These are phyloP conservation scores for Magallana gigas DNA, from an alignment of 1,140 invertebrate genomes.

Conservation along the genomic window DNA sequence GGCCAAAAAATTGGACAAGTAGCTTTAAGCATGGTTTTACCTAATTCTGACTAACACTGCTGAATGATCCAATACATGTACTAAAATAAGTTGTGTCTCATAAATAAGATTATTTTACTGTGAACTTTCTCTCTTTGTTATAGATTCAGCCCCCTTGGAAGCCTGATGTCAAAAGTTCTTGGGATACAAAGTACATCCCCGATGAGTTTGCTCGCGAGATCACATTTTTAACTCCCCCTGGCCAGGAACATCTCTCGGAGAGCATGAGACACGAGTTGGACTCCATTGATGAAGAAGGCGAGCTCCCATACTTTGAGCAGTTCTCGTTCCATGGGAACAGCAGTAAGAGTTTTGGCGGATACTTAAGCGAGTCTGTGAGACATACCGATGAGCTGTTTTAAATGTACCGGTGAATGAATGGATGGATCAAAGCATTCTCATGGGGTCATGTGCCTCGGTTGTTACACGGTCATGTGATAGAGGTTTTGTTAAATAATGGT, in stretches of 20 bases:
- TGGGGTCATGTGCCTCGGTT: constrained; percentile 3
- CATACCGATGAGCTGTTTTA: constrained; percentile 54
- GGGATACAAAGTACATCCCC: constrained; percentile 78
- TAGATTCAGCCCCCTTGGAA: constrained; percentile 77
- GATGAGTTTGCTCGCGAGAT: constrained; percentile 77
- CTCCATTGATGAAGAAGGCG: constrained; percentile 86
- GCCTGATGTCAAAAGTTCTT: constrained; percentile 74
- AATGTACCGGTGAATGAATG: constrained; percentile 17
- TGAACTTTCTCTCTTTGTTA: neutral
- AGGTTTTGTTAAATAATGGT: neutral
- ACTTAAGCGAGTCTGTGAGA: constrained; percentile 74
- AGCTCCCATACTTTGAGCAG: constrained; percentile 86
- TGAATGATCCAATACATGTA: too few species aligned
- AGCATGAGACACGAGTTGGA: constrained; percentile 79
- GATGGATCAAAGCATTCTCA: neutral
- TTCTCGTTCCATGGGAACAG: constrained; percentile 85
- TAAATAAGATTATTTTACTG: too few species aligned
- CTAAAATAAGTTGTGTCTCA: too few species aligned
- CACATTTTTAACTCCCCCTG: constrained; percentile 71
- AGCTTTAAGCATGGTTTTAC: too few species aligned
- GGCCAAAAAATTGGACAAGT: too few species aligned
- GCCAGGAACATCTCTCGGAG: constrained; percentile 50
- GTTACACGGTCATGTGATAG: constrained; percentile 24
- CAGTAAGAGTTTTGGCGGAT: constrained; percentile 70
- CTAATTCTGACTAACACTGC: too few species aligned